Conservation (phyloP, 1,140 invertebrate species). For the Bombus vancouverensis region DNA sequence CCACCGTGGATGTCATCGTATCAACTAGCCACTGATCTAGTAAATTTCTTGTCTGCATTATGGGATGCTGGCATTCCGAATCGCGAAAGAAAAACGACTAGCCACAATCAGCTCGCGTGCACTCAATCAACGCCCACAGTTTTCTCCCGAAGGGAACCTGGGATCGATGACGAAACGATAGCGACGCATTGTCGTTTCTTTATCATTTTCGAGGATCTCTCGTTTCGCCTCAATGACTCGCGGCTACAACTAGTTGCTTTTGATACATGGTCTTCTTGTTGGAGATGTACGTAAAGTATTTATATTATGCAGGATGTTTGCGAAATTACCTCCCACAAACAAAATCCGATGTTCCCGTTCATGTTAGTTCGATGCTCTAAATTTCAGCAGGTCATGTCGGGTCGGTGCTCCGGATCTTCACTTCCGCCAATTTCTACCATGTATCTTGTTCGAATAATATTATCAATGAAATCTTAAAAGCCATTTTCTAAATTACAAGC, state of each 20-base stretch:
- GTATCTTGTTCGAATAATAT: no score
- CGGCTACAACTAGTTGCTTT: not conserved
- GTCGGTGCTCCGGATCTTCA: no score
- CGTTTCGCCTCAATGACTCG: not conserved
- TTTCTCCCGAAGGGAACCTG: not conserved
- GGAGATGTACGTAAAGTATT: not conserved
- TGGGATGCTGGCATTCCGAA: conserved; percentile 13
- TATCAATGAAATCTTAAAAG: no score
- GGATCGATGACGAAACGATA: conserved; percentile 18
- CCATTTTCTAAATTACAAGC: no score
- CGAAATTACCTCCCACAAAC: not conserved
- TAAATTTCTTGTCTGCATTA: conserved; percentile 30
- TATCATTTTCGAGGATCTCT: conserved; percentile 25
- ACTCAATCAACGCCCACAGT: conserved; percentile 44
- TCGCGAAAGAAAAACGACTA: conserved; percentile 26
- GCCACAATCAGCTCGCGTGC: not conserved
- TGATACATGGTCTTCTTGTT: not conserved
- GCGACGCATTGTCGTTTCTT: not conserved
- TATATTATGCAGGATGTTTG: not conserved
- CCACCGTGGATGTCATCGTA: conserved; percentile 14
- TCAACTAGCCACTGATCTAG: not conserved
- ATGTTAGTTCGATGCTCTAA: no score
- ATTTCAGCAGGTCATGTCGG: no score
- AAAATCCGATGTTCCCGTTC: no score
- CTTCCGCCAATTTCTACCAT: no score